Conservation (phyloP, 2,888 invertebrate genomes). For the Pseudococcus jackbeardsleyi region DNA sequence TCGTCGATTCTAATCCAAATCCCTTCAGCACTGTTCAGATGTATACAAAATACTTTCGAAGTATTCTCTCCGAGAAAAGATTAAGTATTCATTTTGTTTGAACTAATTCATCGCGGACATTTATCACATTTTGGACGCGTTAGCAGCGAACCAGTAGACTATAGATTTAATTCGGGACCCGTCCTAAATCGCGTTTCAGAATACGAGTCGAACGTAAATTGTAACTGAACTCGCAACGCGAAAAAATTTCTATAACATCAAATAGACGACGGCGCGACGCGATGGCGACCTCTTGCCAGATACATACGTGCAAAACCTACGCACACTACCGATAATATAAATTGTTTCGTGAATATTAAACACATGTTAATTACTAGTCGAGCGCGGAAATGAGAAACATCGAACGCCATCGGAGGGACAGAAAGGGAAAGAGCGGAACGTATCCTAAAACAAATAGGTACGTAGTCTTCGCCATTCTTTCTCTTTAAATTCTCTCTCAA, state of each 20-base stretch:
- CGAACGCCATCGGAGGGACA: not conserved
- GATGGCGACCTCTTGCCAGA: not conserved
- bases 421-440: not conserved
- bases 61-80: not conserved
- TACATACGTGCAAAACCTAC: conserved; percentile 31
- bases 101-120: conserved; percentile 20
- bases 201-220: not conserved
- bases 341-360: conserved; percentile 15
- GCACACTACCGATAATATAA: not conserved
- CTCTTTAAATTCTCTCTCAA: too few relatives aligned
- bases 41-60: not conserved
- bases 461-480: too few relatives aligned
- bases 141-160: not conserved
- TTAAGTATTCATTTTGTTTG: not conserved
- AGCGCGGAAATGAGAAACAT: not conserved
- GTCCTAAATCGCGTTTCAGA: conserved; percentile 25
- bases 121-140: not conserved
- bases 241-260: conserved; percentile 15
- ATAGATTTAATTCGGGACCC: conserved; percentile 5
- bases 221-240: conserved; percentile 6
- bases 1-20: not conserved
- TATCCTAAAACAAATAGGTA: too few relatives aligned
- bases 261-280: not conserved
- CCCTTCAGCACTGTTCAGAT: not conserved
- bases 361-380: conserved; percentile 9